A percentile compares a stretch with the other conserved stretches of the same genome.
Conservation (phyloP, 2,797 vertebrate genomes). For the Spondyliosoma cantharus region DNA sequence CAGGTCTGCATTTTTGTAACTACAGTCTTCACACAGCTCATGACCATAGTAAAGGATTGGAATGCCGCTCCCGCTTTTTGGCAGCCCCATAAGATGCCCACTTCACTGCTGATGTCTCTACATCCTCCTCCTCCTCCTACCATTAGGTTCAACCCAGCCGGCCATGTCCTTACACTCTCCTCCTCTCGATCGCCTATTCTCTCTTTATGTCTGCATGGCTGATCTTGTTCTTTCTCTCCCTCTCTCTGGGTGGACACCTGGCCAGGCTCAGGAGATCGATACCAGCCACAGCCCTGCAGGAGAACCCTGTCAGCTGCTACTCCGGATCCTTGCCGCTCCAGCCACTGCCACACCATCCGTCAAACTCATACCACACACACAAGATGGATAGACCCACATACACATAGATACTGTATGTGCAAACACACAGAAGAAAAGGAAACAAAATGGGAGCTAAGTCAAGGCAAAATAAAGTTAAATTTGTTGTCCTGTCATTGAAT, state of each 20-base stretch:
- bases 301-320: conserved; percentile 60
- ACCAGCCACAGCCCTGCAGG: conserved; percentile 58
- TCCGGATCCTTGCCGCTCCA: conserved; percentile 47
- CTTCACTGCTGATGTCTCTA: neutral
- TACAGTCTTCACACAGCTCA: too few relatives aligned
- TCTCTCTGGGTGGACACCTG: conserved; percentile 72
- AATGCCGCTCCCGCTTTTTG: neutral
- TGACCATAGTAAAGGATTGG: too few relatives aligned
- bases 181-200: conserved; percentile 14
- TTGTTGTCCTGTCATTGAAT: neutral
- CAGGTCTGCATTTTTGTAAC: too few relatives aligned
- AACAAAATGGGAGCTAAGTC: neutral
- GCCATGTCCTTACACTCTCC: conserved; percentile 46
- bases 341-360: conserved; percentile 54
- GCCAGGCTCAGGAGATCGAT: conserved; percentile 71
- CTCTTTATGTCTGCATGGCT: conserved; percentile 61
- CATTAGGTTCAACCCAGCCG: conserved; percentile 51
- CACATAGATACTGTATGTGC: neutral
- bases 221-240: conserved; percentile 55
- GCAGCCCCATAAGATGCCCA: neutral
- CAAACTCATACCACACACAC: conserved; percentile 51
- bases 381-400: conserved; percentile 17
- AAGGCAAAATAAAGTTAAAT: neutral
- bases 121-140: conserved; percentile 28
- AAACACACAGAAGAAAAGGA: neutral